Percentiles rank a stretch among this genome's conserved stretches.
Conservation (phyloP, 2,888 invertebrate species). For the Altica lythri region DNA sequence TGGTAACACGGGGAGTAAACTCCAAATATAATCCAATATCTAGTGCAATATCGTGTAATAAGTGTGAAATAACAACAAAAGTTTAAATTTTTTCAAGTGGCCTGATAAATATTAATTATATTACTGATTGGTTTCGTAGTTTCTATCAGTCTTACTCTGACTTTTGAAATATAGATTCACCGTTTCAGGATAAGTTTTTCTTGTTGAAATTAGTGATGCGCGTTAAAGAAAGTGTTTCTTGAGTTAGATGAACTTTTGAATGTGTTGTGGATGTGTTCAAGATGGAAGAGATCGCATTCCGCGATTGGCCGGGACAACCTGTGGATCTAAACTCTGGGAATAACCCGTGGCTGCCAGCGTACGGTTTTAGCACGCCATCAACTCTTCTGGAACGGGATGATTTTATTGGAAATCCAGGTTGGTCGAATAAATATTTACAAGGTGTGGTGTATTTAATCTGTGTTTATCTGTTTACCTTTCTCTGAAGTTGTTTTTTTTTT, state of each 20-base stretch:
- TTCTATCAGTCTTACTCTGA: not conserved
- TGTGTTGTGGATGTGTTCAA: conserved; percentile 47
- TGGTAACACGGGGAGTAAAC: conserved; percentile 3
- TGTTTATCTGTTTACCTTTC: not conserved
- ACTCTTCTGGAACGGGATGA: conserved; percentile 61
- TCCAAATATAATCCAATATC: not conserved
- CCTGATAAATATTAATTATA: conserved; percentile 15
- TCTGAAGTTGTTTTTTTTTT: too few relatives aligned
- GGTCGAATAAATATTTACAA: conserved; percentile 48
- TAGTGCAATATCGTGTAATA: conserved; percentile 2
- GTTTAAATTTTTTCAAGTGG: conserved; percentile 12
- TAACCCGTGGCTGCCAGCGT: conserved; percentile 80
- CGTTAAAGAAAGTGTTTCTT: conserved; percentile 3
- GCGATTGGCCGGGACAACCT: conserved; percentile 69
- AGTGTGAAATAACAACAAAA: conserved; percentile 5
- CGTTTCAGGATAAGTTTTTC: not conserved
- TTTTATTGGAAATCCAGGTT: conserved; percentile 68
- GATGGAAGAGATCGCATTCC: conserved; percentile 66
- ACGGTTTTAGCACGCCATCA: conserved; percentile 74
- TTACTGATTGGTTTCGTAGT: too few relatives aligned
- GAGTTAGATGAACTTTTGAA: conserved; percentile 44
- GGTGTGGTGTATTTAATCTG: not conserved
- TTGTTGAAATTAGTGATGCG: not conserved
- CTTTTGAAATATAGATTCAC: conserved; percentile 3
- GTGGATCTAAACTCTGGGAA: conserved; percentile 62